These are phyloP conservation scores for Fregata magnificens DNA, from an alignment of 2,113 vertebrate genomes.

Conservation along the genomic window DNA sequence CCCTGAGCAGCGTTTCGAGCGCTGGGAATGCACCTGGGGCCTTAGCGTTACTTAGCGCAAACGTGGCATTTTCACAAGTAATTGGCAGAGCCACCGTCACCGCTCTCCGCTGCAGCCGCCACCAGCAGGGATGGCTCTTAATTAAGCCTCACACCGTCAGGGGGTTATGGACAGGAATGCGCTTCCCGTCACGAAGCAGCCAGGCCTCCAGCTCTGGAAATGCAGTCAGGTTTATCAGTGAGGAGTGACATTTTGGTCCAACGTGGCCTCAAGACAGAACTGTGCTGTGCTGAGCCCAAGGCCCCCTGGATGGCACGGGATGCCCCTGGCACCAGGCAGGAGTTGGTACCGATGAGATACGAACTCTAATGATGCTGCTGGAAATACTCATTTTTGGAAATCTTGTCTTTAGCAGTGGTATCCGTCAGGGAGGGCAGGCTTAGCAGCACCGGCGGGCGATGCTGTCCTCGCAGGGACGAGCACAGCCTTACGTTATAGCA, in stretches of 20 bases:
- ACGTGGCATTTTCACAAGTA: not conserved
- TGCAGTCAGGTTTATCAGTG: accelerated
- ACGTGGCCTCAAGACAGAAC: accelerated
- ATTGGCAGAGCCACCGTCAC: not conserved
- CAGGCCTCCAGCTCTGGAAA: not conserved
- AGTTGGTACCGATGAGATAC: not conserved
- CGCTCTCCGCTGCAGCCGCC: accelerated
- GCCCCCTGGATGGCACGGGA: accelerated
- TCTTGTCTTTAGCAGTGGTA: not conserved
- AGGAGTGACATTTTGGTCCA: not conserved
- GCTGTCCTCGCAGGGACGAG: not conserved
- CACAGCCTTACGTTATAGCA: accelerated
- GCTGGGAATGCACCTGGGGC: not conserved
- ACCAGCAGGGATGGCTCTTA: not conserved
- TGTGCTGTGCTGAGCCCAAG: not conserved
- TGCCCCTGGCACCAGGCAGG: not conserved
- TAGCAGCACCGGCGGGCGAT: accelerated
- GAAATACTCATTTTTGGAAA: not conserved
- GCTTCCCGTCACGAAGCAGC: not conserved
- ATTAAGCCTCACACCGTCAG: not conserved
- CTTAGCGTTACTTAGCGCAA: accelerated
- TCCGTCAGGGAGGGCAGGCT: not conserved
- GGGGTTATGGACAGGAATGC: not conserved
- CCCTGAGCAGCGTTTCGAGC: not conserved
- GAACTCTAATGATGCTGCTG: not conserved